Conservation (phyloP, 2,888 invertebrate species). For the Volucella zonaria region DNA sequence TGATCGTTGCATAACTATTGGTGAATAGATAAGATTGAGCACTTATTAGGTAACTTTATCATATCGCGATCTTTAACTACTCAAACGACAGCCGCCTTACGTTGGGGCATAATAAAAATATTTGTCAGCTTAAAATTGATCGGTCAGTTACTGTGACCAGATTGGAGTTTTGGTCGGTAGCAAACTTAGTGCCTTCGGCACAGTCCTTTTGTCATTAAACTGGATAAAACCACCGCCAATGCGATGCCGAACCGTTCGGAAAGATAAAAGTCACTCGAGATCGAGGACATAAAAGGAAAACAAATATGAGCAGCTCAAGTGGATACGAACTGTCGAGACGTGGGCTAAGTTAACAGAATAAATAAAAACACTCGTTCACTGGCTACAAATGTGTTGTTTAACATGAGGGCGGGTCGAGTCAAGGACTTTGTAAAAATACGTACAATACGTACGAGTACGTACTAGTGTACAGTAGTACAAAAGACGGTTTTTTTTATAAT, state of each 20-base stretch:
- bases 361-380: neutral
- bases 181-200: neutral
- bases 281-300: conserved; percentile 39
- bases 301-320: conserved; percentile 32
- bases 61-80: too few species aligned
- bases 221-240: conserved; percentile 15
- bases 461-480: too few species aligned
- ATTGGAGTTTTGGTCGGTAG: conserved; percentile 3
- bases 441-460: too few species aligned
- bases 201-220: conserved; percentile 32
- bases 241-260: neutral
- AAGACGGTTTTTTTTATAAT: too few species aligned
- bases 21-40: too few species aligned
- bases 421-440: too few species aligned
- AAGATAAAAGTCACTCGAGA: conserved; percentile 32
- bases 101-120: conserved; percentile 31
- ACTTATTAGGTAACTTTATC: too few species aligned
- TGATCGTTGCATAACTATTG: too few species aligned
- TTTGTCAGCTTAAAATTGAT: conserved; percentile 38
- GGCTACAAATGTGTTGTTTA: too few species aligned
- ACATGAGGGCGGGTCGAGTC: too few species aligned
- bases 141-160: conserved; percentile 31
- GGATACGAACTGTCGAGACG: conserved; percentile 1
- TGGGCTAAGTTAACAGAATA: conserved; percentile 14
- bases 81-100: neutral